phyloP scores from a whole-genome alignment of 2,113 vertebrate species.

The Ceyx melanurus region DNA sequence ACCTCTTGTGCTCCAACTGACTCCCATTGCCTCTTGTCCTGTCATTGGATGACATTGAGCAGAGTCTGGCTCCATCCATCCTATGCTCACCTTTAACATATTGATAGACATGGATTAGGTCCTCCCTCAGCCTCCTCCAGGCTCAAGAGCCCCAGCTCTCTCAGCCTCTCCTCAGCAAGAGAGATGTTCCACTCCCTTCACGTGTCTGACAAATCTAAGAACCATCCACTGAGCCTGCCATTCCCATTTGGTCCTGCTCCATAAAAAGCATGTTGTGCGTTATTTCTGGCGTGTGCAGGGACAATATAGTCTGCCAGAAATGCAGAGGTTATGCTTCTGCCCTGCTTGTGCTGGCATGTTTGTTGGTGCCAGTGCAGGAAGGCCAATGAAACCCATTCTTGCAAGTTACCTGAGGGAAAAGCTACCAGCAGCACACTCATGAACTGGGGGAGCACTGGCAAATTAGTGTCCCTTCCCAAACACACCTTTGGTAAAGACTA shows the following conservation, averaged over 20 bases:
- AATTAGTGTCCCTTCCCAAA: background rate
- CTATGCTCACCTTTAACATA: no score
- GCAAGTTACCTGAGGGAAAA: background rate
- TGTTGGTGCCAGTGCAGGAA: rapidly evolving
- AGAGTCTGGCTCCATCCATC: no score
- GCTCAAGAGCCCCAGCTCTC: no score
- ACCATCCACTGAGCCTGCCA: rapidly evolving
- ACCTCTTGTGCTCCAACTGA: no score
- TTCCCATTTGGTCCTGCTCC: background rate
- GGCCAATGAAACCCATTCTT: background rate
- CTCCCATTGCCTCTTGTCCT: no score
- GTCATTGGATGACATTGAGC: no score
- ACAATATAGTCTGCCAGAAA: background rate
- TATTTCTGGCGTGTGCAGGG: background rate
- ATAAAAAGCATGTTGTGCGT: background rate
- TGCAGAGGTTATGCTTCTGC: background rate
- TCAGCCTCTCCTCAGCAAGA: no score
- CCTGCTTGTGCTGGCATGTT: background rate
- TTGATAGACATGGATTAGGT: no score
- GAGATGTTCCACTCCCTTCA: background rate
- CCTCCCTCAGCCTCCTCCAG: no score
- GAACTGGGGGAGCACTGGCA: rapidly evolving
- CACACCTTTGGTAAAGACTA: background rate
- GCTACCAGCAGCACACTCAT: background rate
- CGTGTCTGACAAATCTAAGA: background rate